Evolutionary conservation across 2,888 invertebrate species (phyloP).

Genomic region (Oscheius onirici): DNA sequence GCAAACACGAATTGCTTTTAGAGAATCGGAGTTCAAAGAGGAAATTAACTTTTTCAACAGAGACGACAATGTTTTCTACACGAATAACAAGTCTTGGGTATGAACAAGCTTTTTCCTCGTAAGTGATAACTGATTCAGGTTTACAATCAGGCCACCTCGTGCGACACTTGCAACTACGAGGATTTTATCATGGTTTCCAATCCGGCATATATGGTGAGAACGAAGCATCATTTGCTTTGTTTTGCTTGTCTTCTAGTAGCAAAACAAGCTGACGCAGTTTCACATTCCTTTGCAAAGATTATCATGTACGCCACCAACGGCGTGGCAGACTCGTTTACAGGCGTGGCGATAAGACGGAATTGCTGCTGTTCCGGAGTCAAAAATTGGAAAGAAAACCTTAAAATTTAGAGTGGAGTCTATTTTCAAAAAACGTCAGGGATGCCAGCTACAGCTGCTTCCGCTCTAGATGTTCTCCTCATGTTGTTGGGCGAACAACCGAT

Average conservation of each 20-base stretch:
- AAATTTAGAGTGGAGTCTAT: conserved; percentile 6
- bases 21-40: conserved; percentile 60
- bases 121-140: conserved; percentile 31
- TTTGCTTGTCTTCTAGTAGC: no score
- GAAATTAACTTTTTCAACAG: conserved; percentile 49
- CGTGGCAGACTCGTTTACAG: conserved; percentile 5
- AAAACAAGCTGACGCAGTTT: no score
- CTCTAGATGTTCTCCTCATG: conserved; percentile 38
- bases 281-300: neutral
- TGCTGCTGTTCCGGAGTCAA: conserved; percentile 2
- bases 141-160: conserved; percentile 42
- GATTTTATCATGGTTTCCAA: conserved; percentile 45
- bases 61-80: conserved; percentile 44
- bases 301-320: neutral
- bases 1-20: conserved; percentile 36
- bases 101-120: neutral
- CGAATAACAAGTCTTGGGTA: conserved; percentile 54
- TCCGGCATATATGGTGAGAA: conserved; percentile 47
- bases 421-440: neutral
- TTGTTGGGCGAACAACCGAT: conserved; percentile 49
- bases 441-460: neutral
- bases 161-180: conserved; percentile 36
- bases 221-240: no score
- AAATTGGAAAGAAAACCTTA: neutral
- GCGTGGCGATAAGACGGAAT: conserved; percentile 4